phyloP scores from a whole-genome alignment of 1,140 invertebrate genomes.

The Rhyzopertha dominica region DNA sequence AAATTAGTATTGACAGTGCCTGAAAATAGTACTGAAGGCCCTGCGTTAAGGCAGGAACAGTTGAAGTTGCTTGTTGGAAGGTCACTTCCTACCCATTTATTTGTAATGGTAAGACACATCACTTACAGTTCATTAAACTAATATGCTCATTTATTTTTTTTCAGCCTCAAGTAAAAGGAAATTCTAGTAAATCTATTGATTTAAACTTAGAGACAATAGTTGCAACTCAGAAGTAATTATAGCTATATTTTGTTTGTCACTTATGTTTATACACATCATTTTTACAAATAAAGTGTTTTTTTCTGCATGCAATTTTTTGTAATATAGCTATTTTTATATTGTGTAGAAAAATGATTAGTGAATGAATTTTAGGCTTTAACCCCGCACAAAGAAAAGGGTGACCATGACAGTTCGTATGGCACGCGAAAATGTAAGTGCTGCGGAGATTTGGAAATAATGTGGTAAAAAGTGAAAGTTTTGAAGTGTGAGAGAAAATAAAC shows the following conservation, averaged over 20 bases:
- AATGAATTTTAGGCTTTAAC: too few species aligned
- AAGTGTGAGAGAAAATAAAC: too few species aligned
- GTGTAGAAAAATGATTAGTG: not conserved
- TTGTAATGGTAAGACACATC: constrained; percentile 52
- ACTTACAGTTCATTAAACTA: too few species aligned
- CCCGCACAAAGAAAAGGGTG: too few species aligned
- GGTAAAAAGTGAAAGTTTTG: too few species aligned
- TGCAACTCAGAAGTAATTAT: too few species aligned
- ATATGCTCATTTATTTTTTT: constrained; percentile 20
- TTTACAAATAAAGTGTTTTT: not conserved
- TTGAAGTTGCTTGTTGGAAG: constrained; percentile 46
- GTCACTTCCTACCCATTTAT: constrained; percentile 55
- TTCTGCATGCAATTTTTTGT: not conserved
- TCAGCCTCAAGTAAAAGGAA: constrained; percentile 37
- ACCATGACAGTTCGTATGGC: too few species aligned
- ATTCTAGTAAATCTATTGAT: constrained; percentile 9
- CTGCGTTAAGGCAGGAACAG: constrained; percentile 48
- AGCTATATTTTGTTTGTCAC: too few species aligned
- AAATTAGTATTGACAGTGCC: constrained; percentile 56
- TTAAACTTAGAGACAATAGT: not conserved
- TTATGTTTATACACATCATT: too few species aligned
- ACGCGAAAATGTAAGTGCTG: too few species aligned
- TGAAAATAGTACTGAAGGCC: constrained; percentile 45
- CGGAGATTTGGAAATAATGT: too few species aligned
- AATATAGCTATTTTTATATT: constrained; percentile 1